Conservation (phyloP, 2,797 vertebrate genomes). For the Sciaenops ocellatus region DNA sequence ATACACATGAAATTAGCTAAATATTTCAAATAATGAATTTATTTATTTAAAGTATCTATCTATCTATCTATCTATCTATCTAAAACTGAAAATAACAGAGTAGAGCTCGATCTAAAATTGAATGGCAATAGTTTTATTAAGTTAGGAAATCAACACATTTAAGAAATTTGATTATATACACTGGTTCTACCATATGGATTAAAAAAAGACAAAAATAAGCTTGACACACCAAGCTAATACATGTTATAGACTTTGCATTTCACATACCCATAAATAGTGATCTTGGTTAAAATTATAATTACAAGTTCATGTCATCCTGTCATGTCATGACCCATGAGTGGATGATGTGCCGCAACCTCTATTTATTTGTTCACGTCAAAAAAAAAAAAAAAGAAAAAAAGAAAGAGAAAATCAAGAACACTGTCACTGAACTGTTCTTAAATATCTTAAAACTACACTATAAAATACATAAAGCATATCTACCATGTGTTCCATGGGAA, state of each 20-base stretch:
- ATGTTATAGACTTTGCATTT: conserved; percentile 57
- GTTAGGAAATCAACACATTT: conserved; percentile 89
- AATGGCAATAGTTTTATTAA: conserved; percentile 86
- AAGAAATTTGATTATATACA: conserved; percentile 87
- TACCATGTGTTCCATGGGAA: conserved; percentile 83
- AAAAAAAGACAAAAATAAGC: conserved; percentile 79
- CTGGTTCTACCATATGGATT: conserved; percentile 90
- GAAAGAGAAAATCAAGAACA: conserved; percentile 47
- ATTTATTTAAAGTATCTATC: no score
- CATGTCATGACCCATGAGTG: conserved; percentile 39
- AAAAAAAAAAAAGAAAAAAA: background rate
- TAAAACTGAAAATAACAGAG: conserved; percentile 3
- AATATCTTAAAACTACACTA: conserved; percentile 63
- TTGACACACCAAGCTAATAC: conserved; percentile 73
- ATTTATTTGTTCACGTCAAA: conserved; percentile 64
- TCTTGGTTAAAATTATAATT: conserved; percentile 60
- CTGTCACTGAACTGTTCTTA: conserved; percentile 53
- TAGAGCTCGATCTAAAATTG: conserved; percentile 47
- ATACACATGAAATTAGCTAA: no score
- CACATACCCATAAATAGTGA: conserved; percentile 74
- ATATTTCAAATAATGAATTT: no score
- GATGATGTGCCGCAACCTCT: conserved; percentile 64
- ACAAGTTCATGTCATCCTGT: conserved; percentile 60
- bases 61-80: no score
- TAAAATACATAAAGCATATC: conserved; percentile 71